Base-by-base conservation (phyloP, 2,888 invertebrate genomes). In the Crepidodera aurea region DNA sequence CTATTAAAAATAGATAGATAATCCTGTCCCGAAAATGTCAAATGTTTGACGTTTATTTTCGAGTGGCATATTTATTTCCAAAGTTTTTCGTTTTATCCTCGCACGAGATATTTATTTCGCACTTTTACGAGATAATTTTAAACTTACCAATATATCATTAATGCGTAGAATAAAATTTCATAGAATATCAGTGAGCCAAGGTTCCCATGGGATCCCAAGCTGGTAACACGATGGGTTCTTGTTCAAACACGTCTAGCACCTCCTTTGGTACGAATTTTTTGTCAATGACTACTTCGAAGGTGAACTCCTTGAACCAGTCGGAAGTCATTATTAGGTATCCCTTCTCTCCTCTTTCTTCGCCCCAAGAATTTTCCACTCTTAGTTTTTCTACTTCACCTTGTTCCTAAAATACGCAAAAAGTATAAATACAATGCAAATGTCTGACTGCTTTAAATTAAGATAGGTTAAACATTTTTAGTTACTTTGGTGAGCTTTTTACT, bases 151-250 rank as follows among this genome's bases (percentile, higher is more conserved):
- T 39, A 13, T 7, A 42, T 19, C 29, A 22, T 34, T n/a, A 29
- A 48, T 1, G 39, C 39, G 42, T 12, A 37, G 8, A 40, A 3
- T 27, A 25, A 25, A 32, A 8, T 37, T 29, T 34, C 3, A 34
- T n/a, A 13, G 12, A 56, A 57, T 59, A 65, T 60, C 65, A 67
- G n/a, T 55, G 55, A 7, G 93, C 93, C 60, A 93, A 84, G 1
- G 91, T 91, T 60, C 95, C 95, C 93, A 96, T 94, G 1, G 95
- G 95, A 81, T 96, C 95, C 95, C 95, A 96, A 0, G 95, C 94
- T 1, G 95, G 95, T 74, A 96, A 82, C 32, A 91, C 86, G 62
- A 88, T 86, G 0, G 94, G 90, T 61, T 88, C 86, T 78, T 90
- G 88, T 50, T 90, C 84, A 76, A 91, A 91, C 12, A 94, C 91